Base-by-base conservation (phyloP, 2,888 invertebrate species). In the Tetranychus piercei region DNA sequence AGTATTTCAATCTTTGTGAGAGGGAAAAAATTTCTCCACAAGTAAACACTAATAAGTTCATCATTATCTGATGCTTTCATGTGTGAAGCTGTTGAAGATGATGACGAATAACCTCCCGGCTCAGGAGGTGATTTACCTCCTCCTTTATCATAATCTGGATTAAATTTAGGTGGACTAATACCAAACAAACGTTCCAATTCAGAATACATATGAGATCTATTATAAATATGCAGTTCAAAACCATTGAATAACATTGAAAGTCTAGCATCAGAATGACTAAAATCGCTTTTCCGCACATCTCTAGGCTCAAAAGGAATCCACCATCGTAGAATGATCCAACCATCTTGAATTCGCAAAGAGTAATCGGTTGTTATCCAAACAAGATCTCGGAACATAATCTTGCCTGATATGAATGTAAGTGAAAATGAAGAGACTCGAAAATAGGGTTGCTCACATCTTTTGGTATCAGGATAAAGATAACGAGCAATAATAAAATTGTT, bases 381-480 rank as follows among this genome's bases (percentile, higher is more conserved):
- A 79, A 97, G 88, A 84, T 97, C 94, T 76, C 94, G 87, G 83
- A 97, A 95, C 96, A 97, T 97, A 74, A 99, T 90, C 85, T 97
- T 97, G 4, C 99, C 99, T 74, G 95, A 92, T 77, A 97, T 85
- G n/a, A 94, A 91, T 82, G 94, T 93, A 74, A 96, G 85, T 6
- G 94, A 93, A 80, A 97, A 88, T 5, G 97, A 96, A 18, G 76
- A 74, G 72, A 75, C 66, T 22, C 65, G 69, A 43, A 74, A 77
- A 69, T 71, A 75, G 65, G 73, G 71, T 44, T 72, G 72, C 72
- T 75, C 73, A 6, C 66, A n/a, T 66, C 66, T 45, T 64, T 71
- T 67, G 43, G 15, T 20, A 69, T 44, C 43, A 18, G 20, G 20
- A 67, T 43, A 67, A n/a, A 73, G 43, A 67, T 73, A 73, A 11